A percentile compares a stretch with the other conserved stretches of the same genome.
These are phyloP conservation scores for Notodonta dromedarius DNA, from an alignment of 2,888 invertebrate genomes.

Conservation along the genomic window DNA sequence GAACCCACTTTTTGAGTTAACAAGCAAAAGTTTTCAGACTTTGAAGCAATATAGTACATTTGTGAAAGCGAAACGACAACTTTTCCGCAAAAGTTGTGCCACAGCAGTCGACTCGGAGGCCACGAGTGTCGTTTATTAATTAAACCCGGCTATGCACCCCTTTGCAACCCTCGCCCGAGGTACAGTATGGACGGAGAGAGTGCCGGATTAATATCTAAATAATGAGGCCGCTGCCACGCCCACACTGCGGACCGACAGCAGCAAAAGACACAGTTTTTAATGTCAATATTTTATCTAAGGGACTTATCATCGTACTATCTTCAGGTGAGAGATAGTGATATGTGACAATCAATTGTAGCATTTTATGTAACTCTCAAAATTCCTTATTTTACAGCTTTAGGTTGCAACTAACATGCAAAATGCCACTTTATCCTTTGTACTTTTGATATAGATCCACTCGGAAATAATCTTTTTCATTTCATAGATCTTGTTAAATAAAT, in stretches of 20 bases:
- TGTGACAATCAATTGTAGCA: no score
- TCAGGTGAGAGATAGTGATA: no score
- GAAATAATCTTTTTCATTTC: no score
- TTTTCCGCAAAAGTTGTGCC: slow-evolving; percentile 26
- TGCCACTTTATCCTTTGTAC: no score
- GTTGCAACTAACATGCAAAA: no score
- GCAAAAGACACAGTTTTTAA: slow-evolving; percentile 21
- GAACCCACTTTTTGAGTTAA: neutral
- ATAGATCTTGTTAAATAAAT: no score
- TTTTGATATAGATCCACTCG: no score
- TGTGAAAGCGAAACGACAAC: slow-evolving; percentile 7
- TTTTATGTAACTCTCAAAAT: no score
- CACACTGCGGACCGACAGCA: slow-evolving; percentile 58
- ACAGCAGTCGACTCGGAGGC: slow-evolving; percentile 24
- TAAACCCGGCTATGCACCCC: slow-evolving; percentile 48
- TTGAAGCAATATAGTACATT: slow-evolving; percentile 9
- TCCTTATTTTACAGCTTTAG: no score
- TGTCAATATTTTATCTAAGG: no score
- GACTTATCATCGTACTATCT: no score
- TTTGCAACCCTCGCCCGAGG: slow-evolving; percentile 13
- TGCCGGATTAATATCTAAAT: slow-evolving; percentile 82
- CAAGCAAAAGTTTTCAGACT: neutral
- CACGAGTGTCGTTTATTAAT: slow-evolving; percentile 68
- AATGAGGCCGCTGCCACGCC: slow-evolving; percentile 78
- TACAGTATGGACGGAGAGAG: slow-evolving; percentile 48